Evolutionary conservation across 2,888 invertebrate genomes (phyloP), one percentile per base, ranked within the genome.

Genomic region (Patella ulyssiponensis): DNA sequence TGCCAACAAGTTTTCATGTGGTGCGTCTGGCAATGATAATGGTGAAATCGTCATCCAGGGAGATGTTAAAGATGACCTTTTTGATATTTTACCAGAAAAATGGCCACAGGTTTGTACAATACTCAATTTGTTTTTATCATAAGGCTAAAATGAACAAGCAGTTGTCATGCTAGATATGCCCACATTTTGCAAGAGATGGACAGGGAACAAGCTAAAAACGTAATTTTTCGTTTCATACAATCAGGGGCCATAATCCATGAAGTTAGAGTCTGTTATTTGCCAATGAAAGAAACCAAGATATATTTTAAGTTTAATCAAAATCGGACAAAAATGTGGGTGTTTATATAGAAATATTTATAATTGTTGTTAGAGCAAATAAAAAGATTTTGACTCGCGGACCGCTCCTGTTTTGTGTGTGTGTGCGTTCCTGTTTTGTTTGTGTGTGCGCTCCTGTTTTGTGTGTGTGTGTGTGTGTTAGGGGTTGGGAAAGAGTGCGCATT

Each of bases 31-130:
- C 1, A 98, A 98, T 53, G 98, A 98, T 9, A 97, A 98, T 85
- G 99, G 99, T 94, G 99, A 99, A 93, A 99, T 99, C 90, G 99
- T 99, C 71, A 98, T 99, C 90, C 99, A 99, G 92, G 99, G 98
- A 76, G 98, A 99, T 93, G 98, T 99, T 0, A 98, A 99, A 92
- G 98, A 99, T 93, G 99, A 99, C 87, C 93, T 99, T 44, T 97
- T 98, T 92, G 99, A 99, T 93, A 95, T 99, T 83, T 96, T 99
- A 90, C 97, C 98, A 76, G 98, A 98, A 88, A 99, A 99, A 92
- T 99, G 98, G 98, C 95, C 97, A 77, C 96, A 97, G 93, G 96
- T 96, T 79, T 84, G 85, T 81, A 64, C 20, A 44, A 11, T 11
- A 27, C n/a, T 4, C 27, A 17, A 74, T 74, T 54, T 20, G 17